phyloP scores from a whole-genome alignment of 2,113 vertebrate genomes.

The Barnardius zonarius region DNA sequence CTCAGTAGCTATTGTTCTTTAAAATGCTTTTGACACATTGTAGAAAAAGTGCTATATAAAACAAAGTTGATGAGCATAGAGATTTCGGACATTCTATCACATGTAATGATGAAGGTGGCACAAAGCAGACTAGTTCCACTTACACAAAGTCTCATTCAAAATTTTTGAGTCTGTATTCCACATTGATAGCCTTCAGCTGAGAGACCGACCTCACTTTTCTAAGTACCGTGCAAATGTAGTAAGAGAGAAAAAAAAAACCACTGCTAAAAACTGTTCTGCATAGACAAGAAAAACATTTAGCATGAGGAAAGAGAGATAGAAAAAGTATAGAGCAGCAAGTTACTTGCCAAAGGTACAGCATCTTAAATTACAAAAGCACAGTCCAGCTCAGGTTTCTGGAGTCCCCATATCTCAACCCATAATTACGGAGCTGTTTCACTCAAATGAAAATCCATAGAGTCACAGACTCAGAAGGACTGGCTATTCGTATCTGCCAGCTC shows the following conservation, averaged over 20 bases:
- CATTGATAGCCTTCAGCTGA: background rate
- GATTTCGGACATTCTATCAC: constrained; percentile 49
- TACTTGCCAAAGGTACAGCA: background rate
- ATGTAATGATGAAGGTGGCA: background rate
- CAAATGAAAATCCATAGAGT: background rate
- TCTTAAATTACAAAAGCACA: background rate
- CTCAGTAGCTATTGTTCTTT: constrained; percentile 48
- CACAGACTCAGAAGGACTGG: background rate
- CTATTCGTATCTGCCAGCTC: background rate
- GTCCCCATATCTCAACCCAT: background rate
- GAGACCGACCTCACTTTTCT: background rate
- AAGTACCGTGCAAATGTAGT: background rate
- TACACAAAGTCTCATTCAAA: background rate
- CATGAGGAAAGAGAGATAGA: background rate
- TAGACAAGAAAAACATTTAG: background rate
- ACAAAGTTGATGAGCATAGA: constrained; percentile 48
- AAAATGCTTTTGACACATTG: constrained; percentile 43
- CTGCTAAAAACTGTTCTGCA: background rate
- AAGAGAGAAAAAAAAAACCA: background rate
- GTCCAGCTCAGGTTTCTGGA: background rate
- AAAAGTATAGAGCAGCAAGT: background rate
- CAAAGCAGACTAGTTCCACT: background rate
- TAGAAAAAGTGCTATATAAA: constrained; percentile 38
- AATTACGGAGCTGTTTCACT: background rate
- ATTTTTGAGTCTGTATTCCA: background rate